Evolutionary conservation across 2,888 invertebrate genomes (phyloP).

Genomic region (Lasioglossum marginatum): DNA sequence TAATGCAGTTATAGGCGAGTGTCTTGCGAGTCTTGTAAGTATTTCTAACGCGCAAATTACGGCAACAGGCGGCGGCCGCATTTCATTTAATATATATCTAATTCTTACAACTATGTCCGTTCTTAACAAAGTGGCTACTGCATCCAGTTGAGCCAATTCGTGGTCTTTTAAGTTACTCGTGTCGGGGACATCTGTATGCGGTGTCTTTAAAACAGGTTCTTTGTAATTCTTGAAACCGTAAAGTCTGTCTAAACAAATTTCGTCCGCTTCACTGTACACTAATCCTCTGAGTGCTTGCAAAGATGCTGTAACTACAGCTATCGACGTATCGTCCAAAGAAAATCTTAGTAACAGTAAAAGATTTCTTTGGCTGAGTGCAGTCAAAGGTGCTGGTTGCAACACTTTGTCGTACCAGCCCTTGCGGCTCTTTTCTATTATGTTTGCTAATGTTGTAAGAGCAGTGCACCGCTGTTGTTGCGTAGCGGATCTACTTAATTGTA

Average conservation of each 20-base stretch:
- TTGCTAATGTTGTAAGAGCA: conserved; percentile 92
- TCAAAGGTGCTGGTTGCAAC: conserved; percentile 89
- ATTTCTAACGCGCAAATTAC: conserved; percentile 92
- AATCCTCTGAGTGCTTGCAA: conserved; percentile 91
- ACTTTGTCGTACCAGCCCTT: conserved; percentile 92
- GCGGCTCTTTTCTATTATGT: conserved; percentile 90
- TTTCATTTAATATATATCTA: conserved; percentile 90
- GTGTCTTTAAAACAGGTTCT: conserved; percentile 78
- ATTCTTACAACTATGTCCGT: conserved; percentile 92
- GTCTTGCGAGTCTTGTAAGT: conserved; percentile 91
- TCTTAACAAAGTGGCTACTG: conserved; percentile 90
- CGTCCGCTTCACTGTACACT: conserved; percentile 92
- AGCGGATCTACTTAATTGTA: conserved; percentile 91
- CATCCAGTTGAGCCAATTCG: conserved; percentile 93
- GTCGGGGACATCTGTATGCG: conserved; percentile 83
- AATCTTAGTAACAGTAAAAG: conserved; percentile 92
- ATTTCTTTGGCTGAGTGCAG: conserved; percentile 88
- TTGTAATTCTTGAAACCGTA: conserved; percentile 86
- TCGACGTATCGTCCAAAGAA: conserved; percentile 93
- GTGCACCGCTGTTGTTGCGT: conserved; percentile 93
- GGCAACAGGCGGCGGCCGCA: conserved; percentile 90
- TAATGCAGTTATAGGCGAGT: conserved; percentile 89
- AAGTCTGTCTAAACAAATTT: conserved; percentile 89
- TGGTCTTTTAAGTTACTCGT: conserved; percentile 92
- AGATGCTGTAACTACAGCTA: conserved; percentile 90